A percentile compares a stretch with the other conserved stretches of the same genome.
These are phyloP conservation scores for Gastracanthus pulcherrimus DNA, from an alignment of 2,888 invertebrate genomes.

Conservation along the genomic window DNA sequence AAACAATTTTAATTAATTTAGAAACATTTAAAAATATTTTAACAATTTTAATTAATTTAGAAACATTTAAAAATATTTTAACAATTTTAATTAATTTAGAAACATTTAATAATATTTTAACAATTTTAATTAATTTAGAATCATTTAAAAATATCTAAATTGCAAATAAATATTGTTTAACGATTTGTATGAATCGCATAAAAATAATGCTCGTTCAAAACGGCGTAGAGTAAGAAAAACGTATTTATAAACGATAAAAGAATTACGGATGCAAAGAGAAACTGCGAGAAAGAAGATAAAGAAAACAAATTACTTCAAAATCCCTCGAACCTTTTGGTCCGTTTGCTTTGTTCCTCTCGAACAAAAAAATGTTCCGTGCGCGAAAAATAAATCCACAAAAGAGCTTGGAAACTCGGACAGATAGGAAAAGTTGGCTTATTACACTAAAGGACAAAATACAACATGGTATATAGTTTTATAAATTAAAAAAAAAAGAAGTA, in stretches of 20 bases:
- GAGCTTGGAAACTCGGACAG: neutral
- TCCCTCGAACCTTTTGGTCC: conserved; percentile 9
- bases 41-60: no score
- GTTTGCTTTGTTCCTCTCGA: neutral
- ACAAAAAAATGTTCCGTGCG: conserved; percentile 7
- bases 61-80: no score
- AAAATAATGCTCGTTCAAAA: neutral
- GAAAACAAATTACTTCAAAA: conserved; percentile 38
- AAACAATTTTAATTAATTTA: no score
- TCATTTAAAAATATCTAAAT: no score
- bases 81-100: no score
- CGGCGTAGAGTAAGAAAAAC: neutral
- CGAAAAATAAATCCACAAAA: conserved; percentile 20
- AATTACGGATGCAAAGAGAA: conserved; percentile 22
- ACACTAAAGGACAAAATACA: neutral
- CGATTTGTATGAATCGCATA: neutral
- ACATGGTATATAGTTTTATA: no score
- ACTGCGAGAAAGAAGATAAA: conserved; percentile 26
- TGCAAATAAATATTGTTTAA: neutral
- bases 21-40: no score
- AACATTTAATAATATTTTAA: no score
- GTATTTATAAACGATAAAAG: conserved; percentile 4
- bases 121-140: neutral
- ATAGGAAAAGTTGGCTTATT: neutral
- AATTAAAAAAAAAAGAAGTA: neutral